Conservation (phyloP, 2,113 vertebrate species). For the Phainopepla nitens region DNA sequence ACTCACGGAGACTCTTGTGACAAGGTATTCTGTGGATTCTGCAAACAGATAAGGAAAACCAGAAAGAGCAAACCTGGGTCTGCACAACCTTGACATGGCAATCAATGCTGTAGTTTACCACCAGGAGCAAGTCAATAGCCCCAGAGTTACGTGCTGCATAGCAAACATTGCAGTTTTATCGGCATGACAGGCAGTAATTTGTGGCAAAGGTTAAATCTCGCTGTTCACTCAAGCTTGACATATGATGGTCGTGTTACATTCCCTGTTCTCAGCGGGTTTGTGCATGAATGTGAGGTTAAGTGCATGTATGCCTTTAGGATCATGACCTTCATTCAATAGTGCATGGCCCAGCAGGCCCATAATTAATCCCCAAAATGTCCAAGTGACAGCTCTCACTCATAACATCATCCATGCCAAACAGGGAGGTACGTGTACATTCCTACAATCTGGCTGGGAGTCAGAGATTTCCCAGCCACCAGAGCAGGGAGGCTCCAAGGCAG, state of each 20-base stretch:
- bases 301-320: background rate
- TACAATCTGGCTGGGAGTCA: fast-evolving
- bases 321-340: background rate
- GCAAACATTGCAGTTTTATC: slow-evolving; percentile 39
- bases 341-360: background rate
- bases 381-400: background rate
- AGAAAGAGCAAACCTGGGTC: background rate
- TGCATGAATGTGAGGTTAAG: slow-evolving; percentile 22
- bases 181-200: slow-evolving; percentile 21
- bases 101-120: background rate
- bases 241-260: background rate
- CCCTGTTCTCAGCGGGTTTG: background rate
- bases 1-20: background rate
- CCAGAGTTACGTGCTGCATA: background rate
- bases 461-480: background rate
- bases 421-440: fast-evolving
- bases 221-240: background rate
- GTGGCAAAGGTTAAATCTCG: slow-evolving; percentile 44
- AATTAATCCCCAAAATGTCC: background rate
- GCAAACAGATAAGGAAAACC: slow-evolving; percentile 29
- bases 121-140: slow-evolving; percentile 13
- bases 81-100: slow-evolving; percentile 25
- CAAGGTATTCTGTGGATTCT: background rate
- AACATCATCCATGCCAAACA: background rate
- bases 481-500: background rate